A percentile compares a stretch with the other conserved stretches of the same genome.
Evolutionary conservation across 2,888 invertebrate genomes (phyloP).

Genomic region (Ophion slaviceki): DNA sequence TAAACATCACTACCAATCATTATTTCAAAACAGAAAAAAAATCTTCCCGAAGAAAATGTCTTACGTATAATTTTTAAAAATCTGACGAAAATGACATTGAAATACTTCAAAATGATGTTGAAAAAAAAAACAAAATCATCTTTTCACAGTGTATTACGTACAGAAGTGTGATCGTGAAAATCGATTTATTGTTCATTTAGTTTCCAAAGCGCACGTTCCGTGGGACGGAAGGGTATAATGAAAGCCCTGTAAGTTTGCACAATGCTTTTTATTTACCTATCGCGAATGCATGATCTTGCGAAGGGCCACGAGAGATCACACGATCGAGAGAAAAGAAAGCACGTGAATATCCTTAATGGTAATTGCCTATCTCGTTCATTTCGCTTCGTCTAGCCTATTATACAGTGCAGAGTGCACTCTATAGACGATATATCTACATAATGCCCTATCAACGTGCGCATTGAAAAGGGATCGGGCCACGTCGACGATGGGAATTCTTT

Average conservation of each 20-base stretch:
- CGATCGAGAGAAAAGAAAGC: conserved; percentile 20
- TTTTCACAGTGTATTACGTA: too few species aligned
- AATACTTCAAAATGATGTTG: too few species aligned
- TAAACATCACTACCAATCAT: too few species aligned
- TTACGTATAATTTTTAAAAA: too few species aligned
- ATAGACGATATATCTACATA: conserved; percentile 37
- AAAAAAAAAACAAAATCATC: too few species aligned
- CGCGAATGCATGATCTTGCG: conserved; percentile 27
- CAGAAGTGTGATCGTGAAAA: neutral
- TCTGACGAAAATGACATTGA: too few species aligned
- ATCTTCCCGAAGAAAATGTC: too few species aligned
- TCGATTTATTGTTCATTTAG: neutral
- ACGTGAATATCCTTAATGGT: conserved; percentile 46
- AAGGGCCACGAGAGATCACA: conserved; percentile 36
- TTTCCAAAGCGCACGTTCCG: neutral
- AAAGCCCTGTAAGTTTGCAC: neutral
- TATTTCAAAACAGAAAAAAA: too few species aligned
- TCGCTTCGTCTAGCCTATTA: conserved; percentile 43
- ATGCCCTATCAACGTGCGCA: conserved; percentile 39
- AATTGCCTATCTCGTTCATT: conserved; percentile 52
- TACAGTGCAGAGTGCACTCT: conserved; percentile 18
- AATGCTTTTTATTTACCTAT: conserved; percentile 37
- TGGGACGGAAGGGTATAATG: neutral
- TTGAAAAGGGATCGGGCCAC: conserved; percentile 50
- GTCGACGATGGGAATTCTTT: conserved; percentile 56